Evolutionary conservation across 2,113 vertebrate species (phyloP).

Genomic region (Corynorhinus townsendii): DNA sequence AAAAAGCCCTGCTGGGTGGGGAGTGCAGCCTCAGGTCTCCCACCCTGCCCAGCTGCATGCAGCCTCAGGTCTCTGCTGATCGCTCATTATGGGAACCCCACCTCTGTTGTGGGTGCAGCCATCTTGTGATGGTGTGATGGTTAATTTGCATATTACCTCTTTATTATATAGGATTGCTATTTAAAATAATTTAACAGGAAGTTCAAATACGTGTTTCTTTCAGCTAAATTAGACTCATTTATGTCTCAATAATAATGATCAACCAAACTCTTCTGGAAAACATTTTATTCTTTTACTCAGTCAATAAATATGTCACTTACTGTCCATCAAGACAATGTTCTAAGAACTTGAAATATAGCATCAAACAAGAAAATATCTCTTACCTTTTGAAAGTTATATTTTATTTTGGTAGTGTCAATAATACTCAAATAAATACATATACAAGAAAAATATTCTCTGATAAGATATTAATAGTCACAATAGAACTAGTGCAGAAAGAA

Average conservation of each 20-base stretch:
- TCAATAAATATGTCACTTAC: not conserved
- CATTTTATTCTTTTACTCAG: not conserved
- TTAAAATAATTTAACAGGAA: not conserved
- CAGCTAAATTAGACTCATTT: not conserved
- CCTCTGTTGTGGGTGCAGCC: too few species aligned
- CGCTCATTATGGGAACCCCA: too few species aligned
- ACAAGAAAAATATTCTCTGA: not conserved
- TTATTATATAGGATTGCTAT: not conserved
- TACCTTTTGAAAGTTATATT: not conserved
- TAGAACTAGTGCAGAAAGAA: not conserved
- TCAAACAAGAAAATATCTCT: not conserved
- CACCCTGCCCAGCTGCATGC: too few species aligned
- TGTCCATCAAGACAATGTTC: not conserved
- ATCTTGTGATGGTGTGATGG: too few species aligned
- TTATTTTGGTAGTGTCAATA: not conserved
- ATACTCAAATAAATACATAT: not conserved
- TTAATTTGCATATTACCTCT: too few species aligned
- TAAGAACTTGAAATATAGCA: not conserved
- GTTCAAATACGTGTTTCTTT: not conserved
- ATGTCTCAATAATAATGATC: not conserved
- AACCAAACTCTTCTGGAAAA: not conserved
- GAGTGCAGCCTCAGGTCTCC: too few species aligned
- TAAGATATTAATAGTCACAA: not conserved
- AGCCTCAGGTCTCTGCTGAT: too few species aligned
- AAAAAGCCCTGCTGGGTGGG: too few species aligned